Evolutionary conservation across 2,888 invertebrate species (phyloP).

Genomic region (Caenorhabditis becei): DNA sequence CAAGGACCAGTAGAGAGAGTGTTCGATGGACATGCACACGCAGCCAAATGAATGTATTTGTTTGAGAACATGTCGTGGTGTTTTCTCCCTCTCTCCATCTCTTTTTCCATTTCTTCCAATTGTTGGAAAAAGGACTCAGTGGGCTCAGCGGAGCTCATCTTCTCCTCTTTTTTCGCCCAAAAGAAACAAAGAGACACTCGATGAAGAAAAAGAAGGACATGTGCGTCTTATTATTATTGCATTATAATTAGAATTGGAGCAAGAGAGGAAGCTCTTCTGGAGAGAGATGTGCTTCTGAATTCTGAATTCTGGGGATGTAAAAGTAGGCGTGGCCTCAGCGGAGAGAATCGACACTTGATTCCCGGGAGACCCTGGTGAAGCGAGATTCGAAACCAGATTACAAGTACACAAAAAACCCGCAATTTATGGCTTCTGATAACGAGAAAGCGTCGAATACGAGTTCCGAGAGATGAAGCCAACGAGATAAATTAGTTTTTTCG

Average conservation of each 20-base stretch:
- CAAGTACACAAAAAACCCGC: conserved; percentile 21
- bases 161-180: not conserved
- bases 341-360: conserved; percentile 57
- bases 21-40: conserved; percentile 12
- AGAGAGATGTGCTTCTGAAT: not conserved
- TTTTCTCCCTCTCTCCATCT: not conserved
- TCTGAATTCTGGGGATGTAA: not conserved
- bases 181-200: not conserved
- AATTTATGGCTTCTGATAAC: conserved; percentile 7
- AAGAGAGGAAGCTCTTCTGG: not conserved
- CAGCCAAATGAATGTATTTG: conserved; percentile 55
- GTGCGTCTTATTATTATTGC: not conserved
- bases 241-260: conserved; percentile 10
- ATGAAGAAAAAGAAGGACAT: not conserved
- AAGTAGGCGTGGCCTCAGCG: conserved; percentile 14
- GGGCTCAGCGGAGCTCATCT: not conserved
- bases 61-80: conserved; percentile 40
- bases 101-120: conserved; percentile 2
- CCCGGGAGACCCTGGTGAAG: conserved; percentile 19
- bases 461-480: not conserved
- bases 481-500: not conserved
- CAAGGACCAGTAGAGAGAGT: conserved; percentile 7
- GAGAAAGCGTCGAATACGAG: not conserved
- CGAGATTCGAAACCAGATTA: conserved; percentile 32
- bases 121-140: conserved; percentile 9